Conservation (phyloP, 2,797 vertebrate species). For the Potorous gilbertii region DNA sequence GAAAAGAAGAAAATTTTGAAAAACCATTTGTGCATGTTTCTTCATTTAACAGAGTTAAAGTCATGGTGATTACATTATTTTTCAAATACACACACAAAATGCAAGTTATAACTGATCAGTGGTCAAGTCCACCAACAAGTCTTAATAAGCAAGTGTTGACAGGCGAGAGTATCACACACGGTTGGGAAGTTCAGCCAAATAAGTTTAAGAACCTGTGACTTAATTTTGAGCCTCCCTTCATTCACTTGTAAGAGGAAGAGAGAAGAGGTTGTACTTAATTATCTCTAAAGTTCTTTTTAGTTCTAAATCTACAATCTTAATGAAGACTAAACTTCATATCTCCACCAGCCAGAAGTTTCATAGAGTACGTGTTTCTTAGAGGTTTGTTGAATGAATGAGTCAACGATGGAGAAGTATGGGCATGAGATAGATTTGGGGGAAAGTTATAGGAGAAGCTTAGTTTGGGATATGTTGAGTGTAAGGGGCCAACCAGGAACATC, state of each 20-base stretch:
- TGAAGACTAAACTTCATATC: neutral
- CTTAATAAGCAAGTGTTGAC: no score
- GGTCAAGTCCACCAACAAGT: no score
- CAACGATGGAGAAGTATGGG: neutral
- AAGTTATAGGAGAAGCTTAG: neutral
- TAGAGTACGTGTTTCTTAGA: no score
- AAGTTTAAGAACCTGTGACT: no score
- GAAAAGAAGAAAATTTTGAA: no score
- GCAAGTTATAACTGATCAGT: no score
- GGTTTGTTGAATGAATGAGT: neutral
- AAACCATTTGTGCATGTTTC: no score
- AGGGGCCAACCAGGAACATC: neutral
- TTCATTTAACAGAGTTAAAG: no score
- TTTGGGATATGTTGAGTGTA: neutral
- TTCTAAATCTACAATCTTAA: neutral
- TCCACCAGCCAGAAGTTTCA: neutral
- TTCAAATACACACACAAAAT: no score
- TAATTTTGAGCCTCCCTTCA: neutral
- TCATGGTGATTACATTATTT: no score
- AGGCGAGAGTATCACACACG: no score
- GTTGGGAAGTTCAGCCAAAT: no score
- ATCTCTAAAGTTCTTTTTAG: neutral
- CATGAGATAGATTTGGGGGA: neutral
- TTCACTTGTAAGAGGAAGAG: neutral
- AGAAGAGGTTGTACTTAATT: neutral